phyloP scores from a whole-genome alignment of 1,140 invertebrate genomes.

The Bombus confusus region DNA sequence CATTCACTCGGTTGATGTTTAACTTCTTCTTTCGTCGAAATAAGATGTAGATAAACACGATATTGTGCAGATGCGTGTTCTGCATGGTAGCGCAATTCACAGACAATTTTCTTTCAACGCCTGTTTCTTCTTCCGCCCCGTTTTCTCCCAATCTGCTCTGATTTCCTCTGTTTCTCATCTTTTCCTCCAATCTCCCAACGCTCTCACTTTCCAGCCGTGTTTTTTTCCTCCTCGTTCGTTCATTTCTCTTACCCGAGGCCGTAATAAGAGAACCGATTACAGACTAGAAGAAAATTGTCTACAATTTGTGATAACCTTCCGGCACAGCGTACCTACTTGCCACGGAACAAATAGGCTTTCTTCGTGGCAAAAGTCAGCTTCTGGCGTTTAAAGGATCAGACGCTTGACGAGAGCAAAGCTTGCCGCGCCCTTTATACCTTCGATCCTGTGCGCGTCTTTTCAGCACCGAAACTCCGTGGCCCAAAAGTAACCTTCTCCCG shows the following conservation, averaged over 20 bases:
- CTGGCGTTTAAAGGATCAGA: neutral
- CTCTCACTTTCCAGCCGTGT: neutral
- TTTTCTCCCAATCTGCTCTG: neutral
- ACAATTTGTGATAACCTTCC: constrained; percentile 15
- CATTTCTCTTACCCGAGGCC: neutral
- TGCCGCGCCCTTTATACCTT: neutral
- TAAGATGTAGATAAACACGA: neutral
- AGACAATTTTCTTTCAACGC: neutral
- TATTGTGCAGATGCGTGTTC: neutral
- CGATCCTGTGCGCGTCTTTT: too few species aligned
- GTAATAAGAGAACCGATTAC: neutral
- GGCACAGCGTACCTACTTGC: neutral
- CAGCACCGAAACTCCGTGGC: too few species aligned
- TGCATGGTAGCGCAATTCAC: neutral
- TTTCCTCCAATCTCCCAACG: neutral
- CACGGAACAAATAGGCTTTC: neutral
- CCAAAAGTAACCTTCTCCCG: too few species aligned
- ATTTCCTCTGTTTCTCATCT: neutral
- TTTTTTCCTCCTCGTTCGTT: neutral
- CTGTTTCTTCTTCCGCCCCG: neutral
- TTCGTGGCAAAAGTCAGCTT: neutral
- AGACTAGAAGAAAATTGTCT: neutral
- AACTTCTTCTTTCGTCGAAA: neutral
- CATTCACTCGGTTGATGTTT: too few species aligned
- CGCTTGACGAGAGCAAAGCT: neutral